Conservation (phyloP, 2,797 vertebrate species). For the Poeciliopsis paucimaculata region DNA sequence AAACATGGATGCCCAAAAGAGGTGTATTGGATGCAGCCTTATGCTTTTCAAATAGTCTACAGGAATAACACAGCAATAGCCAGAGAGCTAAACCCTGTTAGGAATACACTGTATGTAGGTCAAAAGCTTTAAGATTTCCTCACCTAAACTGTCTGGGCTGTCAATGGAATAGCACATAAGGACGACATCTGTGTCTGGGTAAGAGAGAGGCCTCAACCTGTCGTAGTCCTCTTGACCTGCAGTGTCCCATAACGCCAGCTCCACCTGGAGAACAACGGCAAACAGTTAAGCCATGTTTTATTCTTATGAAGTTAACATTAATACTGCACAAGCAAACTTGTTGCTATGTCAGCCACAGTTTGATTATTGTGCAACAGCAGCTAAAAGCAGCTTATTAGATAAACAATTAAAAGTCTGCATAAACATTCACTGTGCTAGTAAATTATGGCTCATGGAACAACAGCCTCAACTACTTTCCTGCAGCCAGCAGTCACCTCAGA, state of each 20-base stretch:
- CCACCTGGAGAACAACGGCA: constrained; percentile 82
- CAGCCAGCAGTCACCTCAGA: too few species aligned
- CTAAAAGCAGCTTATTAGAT: neutral
- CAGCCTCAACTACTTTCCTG: too few species aligned
- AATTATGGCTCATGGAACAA: too few species aligned
- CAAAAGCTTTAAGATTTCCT: constrained; percentile 15
- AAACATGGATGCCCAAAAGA: neutral
- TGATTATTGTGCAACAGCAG: too few species aligned
- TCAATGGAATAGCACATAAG: constrained; percentile 99
- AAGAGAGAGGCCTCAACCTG: constrained; percentile 93
- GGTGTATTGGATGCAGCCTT: neutral
- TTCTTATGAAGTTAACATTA: neutral
- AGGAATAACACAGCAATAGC: neutral
- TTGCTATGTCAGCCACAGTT: neutral
- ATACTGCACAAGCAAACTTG: neutral
- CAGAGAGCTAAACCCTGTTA: neutral
- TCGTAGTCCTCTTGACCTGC: constrained; percentile 98
- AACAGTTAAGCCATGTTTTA: neutral
- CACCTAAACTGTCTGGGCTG: constrained; percentile 97
- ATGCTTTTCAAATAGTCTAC: neutral
- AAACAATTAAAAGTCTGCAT: neutral
- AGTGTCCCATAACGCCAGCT: constrained; percentile 96
- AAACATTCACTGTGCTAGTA: too few species aligned
- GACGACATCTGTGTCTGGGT: constrained; percentile 97
- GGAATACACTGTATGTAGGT: neutral